phyloP scores from a whole-genome alignment of 2,888 invertebrate genomes.

The Agriotes lineatus region DNA sequence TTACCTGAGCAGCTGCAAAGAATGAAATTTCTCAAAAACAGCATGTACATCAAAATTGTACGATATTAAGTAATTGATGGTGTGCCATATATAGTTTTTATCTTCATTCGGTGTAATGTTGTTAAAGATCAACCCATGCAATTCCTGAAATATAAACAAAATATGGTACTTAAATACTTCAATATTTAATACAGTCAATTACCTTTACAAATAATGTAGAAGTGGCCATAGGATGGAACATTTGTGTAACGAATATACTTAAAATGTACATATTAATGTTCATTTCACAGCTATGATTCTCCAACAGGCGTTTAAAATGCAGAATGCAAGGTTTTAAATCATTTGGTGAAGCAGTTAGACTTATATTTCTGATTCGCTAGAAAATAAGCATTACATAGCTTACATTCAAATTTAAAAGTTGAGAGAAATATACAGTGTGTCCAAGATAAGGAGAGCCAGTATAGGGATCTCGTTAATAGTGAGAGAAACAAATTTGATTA shows the following conservation, averaged over 20 bases:
- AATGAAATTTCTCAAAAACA: slow-evolving; percentile 28
- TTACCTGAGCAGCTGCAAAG: slow-evolving; percentile 20
- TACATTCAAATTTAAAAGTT: too few relatives aligned
- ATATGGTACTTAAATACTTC: neutral
- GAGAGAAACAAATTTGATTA: too few relatives aligned
- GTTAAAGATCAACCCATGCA: slow-evolving; percentile 27
- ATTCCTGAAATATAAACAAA: slow-evolving; percentile 21
- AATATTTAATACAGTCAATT: neutral
- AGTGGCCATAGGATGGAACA: slow-evolving; percentile 29
- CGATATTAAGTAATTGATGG: slow-evolving; percentile 30
- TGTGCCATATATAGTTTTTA: slow-evolving; percentile 23
- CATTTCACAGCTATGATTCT: neutral
- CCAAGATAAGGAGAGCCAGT: too few relatives aligned
- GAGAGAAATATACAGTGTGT: too few relatives aligned
- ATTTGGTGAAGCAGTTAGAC: slow-evolving; percentile 19
- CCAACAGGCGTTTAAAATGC: slow-evolving; percentile 21
- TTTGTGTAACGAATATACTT: slow-evolving; percentile 29
- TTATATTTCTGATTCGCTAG: slow-evolving; percentile 28
- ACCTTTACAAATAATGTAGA: slow-evolving; percentile 31
- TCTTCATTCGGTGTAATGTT: slow-evolving; percentile 17
- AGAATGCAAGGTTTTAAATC: slow-evolving; percentile 33
- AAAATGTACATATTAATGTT: slow-evolving; percentile 29
- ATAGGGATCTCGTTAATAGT: too few relatives aligned
- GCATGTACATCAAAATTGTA: slow-evolving; percentile 31
- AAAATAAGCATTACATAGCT: too few relatives aligned